Percentiles rank a stretch among this genome's conserved stretches.
phyloP scores from a whole-genome alignment of 2,888 invertebrate species.

The Ferrisia virgata region DNA sequence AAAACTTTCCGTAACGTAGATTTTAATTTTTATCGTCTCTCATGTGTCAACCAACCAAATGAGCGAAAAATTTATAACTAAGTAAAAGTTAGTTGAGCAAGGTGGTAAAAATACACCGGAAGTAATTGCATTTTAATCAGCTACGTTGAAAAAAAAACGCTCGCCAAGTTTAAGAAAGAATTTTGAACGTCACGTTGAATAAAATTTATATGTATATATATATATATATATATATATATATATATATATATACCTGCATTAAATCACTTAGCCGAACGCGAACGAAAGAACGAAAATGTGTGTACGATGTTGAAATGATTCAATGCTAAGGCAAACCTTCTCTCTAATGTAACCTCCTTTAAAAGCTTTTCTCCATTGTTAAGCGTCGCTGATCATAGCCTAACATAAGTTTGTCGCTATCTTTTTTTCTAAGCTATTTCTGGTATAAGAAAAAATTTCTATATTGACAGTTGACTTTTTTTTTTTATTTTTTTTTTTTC shows the following conservation, averaged over 20 bases:
- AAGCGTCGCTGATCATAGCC: background rate
- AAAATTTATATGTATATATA: too few relatives aligned
- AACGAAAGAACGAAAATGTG: background rate
- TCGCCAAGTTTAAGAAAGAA: background rate
- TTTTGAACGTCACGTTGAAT: background rate
- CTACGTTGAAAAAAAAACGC: background rate
- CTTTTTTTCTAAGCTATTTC: background rate
- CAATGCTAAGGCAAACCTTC: background rate
- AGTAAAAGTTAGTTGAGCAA: too few relatives aligned
- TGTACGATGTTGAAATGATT: background rate
- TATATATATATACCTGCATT: background rate
- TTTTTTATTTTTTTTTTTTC: too few relatives aligned
- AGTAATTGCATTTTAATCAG: background rate
- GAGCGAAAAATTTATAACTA: too few relatives aligned
- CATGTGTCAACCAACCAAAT: background rate
- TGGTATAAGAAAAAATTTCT: background rate
- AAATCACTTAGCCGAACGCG: background rate
- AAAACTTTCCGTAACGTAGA: background rate
- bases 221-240: too few relatives aligned
- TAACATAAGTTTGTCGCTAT: slow-evolving; percentile 1
- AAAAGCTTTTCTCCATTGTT: slow-evolving; percentile 14
- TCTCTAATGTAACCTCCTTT: background rate
- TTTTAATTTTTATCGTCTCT: background rate
- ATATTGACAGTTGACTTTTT: background rate
- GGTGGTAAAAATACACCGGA: too few relatives aligned